Conservation (phyloP, 2,113 vertebrate species). For the Corvus cornix region DNA sequence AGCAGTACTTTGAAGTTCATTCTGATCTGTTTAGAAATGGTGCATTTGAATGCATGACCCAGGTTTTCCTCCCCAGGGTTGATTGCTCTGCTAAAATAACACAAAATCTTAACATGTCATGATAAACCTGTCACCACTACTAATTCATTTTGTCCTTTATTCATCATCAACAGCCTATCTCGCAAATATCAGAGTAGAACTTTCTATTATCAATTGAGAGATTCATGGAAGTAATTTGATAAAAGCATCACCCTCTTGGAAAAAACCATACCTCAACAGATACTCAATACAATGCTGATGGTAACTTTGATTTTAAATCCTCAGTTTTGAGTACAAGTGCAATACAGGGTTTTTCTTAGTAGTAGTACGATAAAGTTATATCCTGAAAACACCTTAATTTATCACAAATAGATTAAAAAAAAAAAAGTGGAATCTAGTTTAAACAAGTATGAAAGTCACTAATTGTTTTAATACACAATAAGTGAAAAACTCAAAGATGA, state of each 20-base stretch:
- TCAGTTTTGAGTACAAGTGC: neutral
- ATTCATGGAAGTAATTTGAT: neutral
- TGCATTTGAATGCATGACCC: neutral
- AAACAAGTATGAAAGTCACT: neutral
- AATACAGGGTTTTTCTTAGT: rapidly evolving
- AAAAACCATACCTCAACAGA: constrained; percentile 14
- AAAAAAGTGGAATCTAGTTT: neutral
- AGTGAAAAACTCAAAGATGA: neutral
- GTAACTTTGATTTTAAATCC: neutral
- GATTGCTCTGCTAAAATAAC: neutral
- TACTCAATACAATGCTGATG: neutral
- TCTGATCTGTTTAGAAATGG: neutral
- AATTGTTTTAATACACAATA: neutral
- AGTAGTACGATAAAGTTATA: neutral
- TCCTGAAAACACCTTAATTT: neutral
- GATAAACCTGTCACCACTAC: neutral
- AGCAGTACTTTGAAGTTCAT: neutral
- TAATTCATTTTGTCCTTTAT: constrained; percentile 5
- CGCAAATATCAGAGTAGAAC: constrained; percentile 5
- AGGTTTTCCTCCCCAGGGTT: neutral
- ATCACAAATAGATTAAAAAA: neutral
- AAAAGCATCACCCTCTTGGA: neutral
- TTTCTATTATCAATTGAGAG: neutral
- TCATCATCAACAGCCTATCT: neutral
- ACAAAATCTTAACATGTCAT: neutral